Evolutionary conservation across 30 jellyfish, hydroid and myxozoan genomes (phyloP), one percentile per base, ranked within the genome.

Genomic region (Nemopilema nomurai): DNA sequence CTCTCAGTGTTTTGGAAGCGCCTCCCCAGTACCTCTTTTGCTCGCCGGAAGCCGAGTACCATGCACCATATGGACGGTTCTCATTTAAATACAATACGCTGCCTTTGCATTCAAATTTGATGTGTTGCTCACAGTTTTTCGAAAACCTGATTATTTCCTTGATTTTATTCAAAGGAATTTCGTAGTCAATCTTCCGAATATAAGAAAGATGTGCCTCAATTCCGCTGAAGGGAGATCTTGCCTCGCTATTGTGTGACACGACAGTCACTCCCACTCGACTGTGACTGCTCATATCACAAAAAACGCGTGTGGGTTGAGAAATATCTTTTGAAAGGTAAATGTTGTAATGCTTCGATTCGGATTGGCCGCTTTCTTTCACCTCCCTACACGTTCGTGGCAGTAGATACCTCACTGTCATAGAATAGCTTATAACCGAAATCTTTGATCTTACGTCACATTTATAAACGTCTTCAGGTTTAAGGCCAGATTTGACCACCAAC

Each of bases 11-110:
- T 24, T 66, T 62, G 29, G 53, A 69, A 28, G 41, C 82, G 0
- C 90, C 90, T 8, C 90, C 90, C 90, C 90, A 82, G 62, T 82
- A 33, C 0, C 8, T n/a, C 90, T 67, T 82, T 18, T 50, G 68
- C 23, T 26, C 67, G 8, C 84, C 90, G 8, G 76, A 1, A 70
- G 64, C 62, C 49, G 86, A 83, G n/a, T 69, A 50, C 91, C 81
- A 71, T 82, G 84, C 71, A 1, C 68, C 90, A 69, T 19, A 49
- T 0, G 28, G 69, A 28, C 29, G 18, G 16, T 30, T 18, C 0
- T 64, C 76, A 24, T 57, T 28, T 21, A 21, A 25, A 23, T 24
- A 18, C 26, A 82, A 9, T 1, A 19, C 72, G 53, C 84, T 82
- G 49, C 52, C 78, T n/a, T 16, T 19, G 69, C 90, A 82, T 68